A percentile compares a stretch with the other conserved stretches of the same genome.
Conservation (phyloP, 2,888 invertebrate genomes). For the Agonopterix heracliana region DNA sequence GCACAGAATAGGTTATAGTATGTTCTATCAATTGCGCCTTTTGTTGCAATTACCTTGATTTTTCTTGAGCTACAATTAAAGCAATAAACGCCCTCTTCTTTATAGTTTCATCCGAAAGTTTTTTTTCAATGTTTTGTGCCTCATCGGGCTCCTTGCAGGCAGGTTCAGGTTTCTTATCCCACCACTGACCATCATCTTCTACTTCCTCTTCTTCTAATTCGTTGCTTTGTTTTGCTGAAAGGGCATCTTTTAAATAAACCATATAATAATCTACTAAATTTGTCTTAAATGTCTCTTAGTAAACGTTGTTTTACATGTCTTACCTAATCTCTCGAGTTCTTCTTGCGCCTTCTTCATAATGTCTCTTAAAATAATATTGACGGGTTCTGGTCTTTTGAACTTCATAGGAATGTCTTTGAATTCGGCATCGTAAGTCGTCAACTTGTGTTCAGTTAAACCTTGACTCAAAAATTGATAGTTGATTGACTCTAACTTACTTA, state of each 20-base stretch:
- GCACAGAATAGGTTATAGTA: too few relatives aligned
- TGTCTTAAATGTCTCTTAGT: too few relatives aligned
- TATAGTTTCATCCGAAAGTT: slow-evolving; percentile 34
- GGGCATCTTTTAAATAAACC: too few relatives aligned
- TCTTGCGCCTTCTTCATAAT: slow-evolving; percentile 23
- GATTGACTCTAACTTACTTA: slow-evolving; percentile 39
- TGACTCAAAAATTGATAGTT: slow-evolving; percentile 36
- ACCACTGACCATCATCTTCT: slow-evolving; percentile 22
- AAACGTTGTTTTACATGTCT: not conserved
- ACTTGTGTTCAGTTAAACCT: slow-evolving; percentile 30
- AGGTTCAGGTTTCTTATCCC: too few relatives aligned
- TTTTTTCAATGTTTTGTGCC: slow-evolving; percentile 14
- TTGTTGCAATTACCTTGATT: not conserved
- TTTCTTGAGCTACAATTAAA: not conserved
- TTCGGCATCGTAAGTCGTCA: slow-evolving; percentile 38
- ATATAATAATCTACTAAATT: too few relatives aligned
- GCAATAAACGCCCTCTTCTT: slow-evolving; percentile 15
- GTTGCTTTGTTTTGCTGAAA: not conserved
- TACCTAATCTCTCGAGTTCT: slow-evolving; percentile 9
- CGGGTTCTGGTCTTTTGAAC: slow-evolving; percentile 23
- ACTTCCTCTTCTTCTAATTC: slow-evolving; percentile 3
- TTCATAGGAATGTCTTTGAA: slow-evolving; percentile 27
- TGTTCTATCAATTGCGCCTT: too few relatives aligned
- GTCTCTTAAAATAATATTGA: slow-evolving; percentile 27
- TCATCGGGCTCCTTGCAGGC: slow-evolving; percentile 12